A percentile compares a stretch with the other conserved stretches of the same genome.
phyloP scores from a whole-genome alignment of 2,888 invertebrate species.

The Catotricha subobsoleta region DNA sequence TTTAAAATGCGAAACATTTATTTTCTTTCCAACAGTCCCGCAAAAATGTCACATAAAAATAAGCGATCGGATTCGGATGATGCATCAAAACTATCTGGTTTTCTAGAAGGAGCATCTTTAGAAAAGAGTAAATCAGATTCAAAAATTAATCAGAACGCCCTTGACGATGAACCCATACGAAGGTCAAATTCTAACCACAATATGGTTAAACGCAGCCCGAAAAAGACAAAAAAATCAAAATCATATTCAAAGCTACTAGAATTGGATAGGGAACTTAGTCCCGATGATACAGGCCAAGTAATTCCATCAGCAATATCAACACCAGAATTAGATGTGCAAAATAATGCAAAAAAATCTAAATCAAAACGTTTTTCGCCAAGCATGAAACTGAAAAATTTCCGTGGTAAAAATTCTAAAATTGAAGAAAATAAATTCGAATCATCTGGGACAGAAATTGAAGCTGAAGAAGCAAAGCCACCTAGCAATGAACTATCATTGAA shows the following conservation, averaged over 20 bases:
- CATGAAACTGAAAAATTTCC: conserved; percentile 21
- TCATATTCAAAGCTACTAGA: conserved; percentile 38
- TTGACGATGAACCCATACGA: conserved; percentile 30
- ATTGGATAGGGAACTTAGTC: conserved; percentile 31
- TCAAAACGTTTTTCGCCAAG: conserved; percentile 24
- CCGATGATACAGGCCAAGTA: conserved; percentile 23
- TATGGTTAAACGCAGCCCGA: conserved; percentile 27
- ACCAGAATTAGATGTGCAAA: conserved; percentile 7
- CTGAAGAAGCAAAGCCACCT: not conserved
- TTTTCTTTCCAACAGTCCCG: conserved; percentile 1
- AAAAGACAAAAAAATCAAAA: conserved; percentile 36
- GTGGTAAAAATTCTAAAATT: conserved; percentile 12
- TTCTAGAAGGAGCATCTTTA: conserved; percentile 16
- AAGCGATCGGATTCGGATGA: not conserved
- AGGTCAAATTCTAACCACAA: conserved; percentile 37
- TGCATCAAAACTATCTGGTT: not conserved
- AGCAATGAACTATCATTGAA: not conserved
- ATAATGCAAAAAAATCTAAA: conserved; percentile 26
- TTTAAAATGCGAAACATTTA: not conserved
- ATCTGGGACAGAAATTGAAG: not conserved
- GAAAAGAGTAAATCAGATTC: conserved; percentile 52
- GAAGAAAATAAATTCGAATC: conserved; percentile 7
- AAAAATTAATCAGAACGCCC: conserved; percentile 32
- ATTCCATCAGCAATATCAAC: conserved; percentile 20
- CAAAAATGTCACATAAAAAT: not conserved